These are phyloP conservation scores for Boleophthalmus pectinirostris DNA, from an alignment of 2,113 vertebrate genomes.

Conservation along the genomic window DNA sequence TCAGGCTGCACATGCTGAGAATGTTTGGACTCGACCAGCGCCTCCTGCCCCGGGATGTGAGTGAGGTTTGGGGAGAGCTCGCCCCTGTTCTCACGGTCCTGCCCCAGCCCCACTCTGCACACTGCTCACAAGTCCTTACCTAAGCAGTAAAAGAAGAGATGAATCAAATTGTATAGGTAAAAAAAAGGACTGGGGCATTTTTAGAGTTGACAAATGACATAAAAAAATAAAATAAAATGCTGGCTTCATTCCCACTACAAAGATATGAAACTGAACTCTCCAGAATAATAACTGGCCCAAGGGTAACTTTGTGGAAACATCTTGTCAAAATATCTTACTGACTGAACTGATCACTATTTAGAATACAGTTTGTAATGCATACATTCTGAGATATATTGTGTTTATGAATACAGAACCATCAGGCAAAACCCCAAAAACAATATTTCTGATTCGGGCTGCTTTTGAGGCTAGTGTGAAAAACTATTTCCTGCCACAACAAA, in stretches of 20 bases:
- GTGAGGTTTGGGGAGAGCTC: slow-evolving; percentile 77
- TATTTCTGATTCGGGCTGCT: not conserved
- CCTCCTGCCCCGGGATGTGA: slow-evolving; percentile 80
- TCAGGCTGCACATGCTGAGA: slow-evolving; percentile 96
- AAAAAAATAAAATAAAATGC: slow-evolving; percentile 79
- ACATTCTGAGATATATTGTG: not conserved
- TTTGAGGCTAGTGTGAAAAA: not conserved
- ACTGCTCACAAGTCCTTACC: slow-evolving; percentile 70
- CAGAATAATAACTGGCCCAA: not conserved
- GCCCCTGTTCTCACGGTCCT: slow-evolving; percentile 82
- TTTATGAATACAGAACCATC: not conserved
- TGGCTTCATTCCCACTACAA: slow-evolving; percentile 16
- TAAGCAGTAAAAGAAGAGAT: slow-evolving; percentile 71
- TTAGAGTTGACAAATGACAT: slow-evolving; percentile 84
- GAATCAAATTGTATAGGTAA: not conserved
- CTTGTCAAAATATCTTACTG: not conserved
- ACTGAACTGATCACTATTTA: not conserved
- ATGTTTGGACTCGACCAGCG: slow-evolving; percentile 90
- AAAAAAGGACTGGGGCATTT: slow-evolving; percentile 88
- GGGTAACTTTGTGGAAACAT: not conserved
- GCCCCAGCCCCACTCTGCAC: slow-evolving; percentile 79
- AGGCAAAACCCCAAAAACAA: not conserved
- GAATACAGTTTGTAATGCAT: not conserved
- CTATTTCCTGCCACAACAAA: slow-evolving; percentile 75
- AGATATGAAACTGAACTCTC: not conserved